Evolutionary conservation across 2,888 invertebrate species (phyloP).

Genomic region (Epistrophella euchroma): DNA sequence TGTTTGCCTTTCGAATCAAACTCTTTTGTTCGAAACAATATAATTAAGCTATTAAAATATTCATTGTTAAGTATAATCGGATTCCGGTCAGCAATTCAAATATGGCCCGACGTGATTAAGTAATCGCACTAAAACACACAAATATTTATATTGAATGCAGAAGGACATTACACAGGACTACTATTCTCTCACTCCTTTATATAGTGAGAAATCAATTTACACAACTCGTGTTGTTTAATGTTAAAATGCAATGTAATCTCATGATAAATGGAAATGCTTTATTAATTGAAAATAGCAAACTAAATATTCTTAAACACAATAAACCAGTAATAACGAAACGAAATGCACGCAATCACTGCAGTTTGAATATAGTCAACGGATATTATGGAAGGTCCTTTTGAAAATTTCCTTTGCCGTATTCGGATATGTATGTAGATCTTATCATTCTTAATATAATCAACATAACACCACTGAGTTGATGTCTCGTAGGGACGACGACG

Average conservation of each 20-base stretch:
- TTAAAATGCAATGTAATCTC: constrained; percentile 58
- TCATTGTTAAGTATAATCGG: constrained; percentile 60
- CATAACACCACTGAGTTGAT: constrained; percentile 29
- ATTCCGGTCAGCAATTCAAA: constrained; percentile 24
- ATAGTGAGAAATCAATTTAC: constrained; percentile 48
- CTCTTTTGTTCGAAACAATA: constrained; percentile 60
- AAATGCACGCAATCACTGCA: not conserved
- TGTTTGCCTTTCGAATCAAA: constrained; percentile 32
- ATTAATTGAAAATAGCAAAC: constrained; percentile 59
- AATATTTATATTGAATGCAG: not conserved
- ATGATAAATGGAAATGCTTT: constrained; percentile 53
- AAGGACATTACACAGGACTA: not conserved
- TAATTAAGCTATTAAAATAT: constrained; percentile 65
- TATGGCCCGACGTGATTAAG: constrained; percentile 22
- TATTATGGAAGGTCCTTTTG: not conserved
- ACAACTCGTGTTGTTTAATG: constrained; percentile 40
- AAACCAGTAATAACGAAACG: not conserved
- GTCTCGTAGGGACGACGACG: too few relatives aligned
- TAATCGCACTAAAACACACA: not conserved
- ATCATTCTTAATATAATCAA: constrained; percentile 55
- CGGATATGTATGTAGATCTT: constrained; percentile 40
- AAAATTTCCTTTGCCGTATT: constrained; percentile 28
- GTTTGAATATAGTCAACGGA: not conserved
- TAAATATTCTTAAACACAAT: constrained; percentile 9
- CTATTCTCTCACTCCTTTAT: not conserved